Evolutionary conservation across 2,888 invertebrate genomes (phyloP), one percentile per base, ranked within the genome.

Genomic region (Octodonta nipae): DNA sequence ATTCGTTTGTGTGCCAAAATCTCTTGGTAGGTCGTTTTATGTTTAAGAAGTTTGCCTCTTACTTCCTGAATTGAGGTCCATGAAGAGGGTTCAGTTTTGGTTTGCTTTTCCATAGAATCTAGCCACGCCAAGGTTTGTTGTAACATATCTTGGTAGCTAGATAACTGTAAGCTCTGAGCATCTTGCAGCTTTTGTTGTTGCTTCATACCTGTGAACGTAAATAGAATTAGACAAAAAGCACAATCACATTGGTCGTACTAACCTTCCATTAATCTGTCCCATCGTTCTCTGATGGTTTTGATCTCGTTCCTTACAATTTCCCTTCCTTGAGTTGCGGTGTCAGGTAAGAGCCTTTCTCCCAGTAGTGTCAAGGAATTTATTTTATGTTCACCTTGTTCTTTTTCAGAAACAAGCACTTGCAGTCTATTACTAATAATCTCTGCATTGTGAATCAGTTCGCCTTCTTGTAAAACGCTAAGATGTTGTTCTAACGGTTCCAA

Each of bases 311-410:
- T 73, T 34, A 93, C 79, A 32, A 71, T 74, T 58, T 95, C 93
- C 39, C 93, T 73, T 1, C 93, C 93, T 46, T 79, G 78, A 1
- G 92, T 81, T 6, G 91, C 85, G 2, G 92, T 95, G 58, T 89
- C 88, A 0, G 91, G 86, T 38, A 89, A 71, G n/a, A 93, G 73
- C 56, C 82, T 79, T 53, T 95, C 93, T 2, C 88, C 88, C 1
- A 81, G 71, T 3, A 77, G 69, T 8, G 80, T 78, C 11, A 89
- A 61, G 22, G 76, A 72, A 32, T 74, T 71, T 16, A 93, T 67
- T 46, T 83, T 76, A 47, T 78, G 77, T 47, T 84, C 80, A 2
- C 86, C 87, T 52, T 85, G 81, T 45, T 91, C 88, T 44, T 77
- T 75, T 54, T 91, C 91, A 6, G 82, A 68, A 29, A 80, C 56